These are phyloP conservation scores for Drosophila stalkeri DNA, from an alignment of 2,888 invertebrate species.

Conservation along the genomic window DNA sequence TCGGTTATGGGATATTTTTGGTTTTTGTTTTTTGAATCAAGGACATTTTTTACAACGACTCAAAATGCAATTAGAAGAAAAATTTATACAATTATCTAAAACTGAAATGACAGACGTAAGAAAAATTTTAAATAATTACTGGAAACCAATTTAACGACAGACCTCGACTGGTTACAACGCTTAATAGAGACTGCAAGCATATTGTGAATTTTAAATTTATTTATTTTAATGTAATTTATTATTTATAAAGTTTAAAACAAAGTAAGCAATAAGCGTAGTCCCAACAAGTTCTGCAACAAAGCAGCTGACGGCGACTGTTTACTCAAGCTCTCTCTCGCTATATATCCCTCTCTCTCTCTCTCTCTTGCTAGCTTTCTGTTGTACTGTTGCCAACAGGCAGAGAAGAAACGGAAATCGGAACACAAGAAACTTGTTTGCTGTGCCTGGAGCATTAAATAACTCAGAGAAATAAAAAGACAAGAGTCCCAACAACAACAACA, in stretches of 20 bases:
- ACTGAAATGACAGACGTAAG: neutral
- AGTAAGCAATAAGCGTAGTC: conserved; percentile 65
- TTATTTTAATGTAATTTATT: conserved; percentile 17
- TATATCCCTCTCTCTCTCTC: conserved; percentile 3
- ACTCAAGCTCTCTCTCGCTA: conserved; percentile 19
- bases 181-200: conserved; percentile 40
- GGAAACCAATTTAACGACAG: conserved; percentile 4
- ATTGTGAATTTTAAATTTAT: conserved; percentile 1
- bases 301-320: conserved; percentile 66
- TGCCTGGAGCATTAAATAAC: conserved; percentile 60
- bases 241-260: conserved; percentile 48
- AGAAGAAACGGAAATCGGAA: conserved; percentile 55
- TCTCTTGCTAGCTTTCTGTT: conserved; percentile 20
- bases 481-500: conserved; percentile 39
- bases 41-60: neutral
- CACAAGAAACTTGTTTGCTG: conserved; percentile 76
- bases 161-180: conserved; percentile 27
- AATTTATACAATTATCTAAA: neutral
- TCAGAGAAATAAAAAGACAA: conserved; percentile 40
- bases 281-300: conserved; percentile 65
- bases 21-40: conserved; percentile 10
- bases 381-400: conserved; percentile 24
- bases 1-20: conserved; percentile 20
- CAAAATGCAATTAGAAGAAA: neutral
- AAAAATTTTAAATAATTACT: neutral